A percentile compares a stretch with the other conserved stretches of the same genome.
These are phyloP conservation scores for Notarius quadriscutis DNA, from an alignment of 2,113 vertebrate species.

Conservation along the genomic window DNA sequence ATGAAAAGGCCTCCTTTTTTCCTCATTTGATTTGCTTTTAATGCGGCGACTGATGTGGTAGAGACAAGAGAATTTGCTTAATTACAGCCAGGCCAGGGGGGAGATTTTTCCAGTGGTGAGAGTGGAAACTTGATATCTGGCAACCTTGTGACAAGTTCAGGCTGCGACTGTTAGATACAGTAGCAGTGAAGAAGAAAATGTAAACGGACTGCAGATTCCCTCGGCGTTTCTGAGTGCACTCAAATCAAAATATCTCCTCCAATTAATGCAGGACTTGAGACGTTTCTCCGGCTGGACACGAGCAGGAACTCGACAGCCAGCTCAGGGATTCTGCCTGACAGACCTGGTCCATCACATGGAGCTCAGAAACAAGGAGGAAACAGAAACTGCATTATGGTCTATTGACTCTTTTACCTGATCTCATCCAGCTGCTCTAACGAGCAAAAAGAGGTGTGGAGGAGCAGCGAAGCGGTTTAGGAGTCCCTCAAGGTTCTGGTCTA, in stretches of 20 bases:
- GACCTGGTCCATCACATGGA: conserved; percentile 12
- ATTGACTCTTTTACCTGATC: neutral
- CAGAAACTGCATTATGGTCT: neutral
- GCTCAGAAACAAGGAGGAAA: neutral
- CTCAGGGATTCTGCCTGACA: conserved; percentile 20
- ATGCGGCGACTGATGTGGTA: conserved; percentile 46
- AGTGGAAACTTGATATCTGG: conserved; percentile 27
- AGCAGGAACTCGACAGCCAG: conserved; percentile 6
- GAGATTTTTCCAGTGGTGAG: neutral
- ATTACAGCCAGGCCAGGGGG: conserved; percentile 19
- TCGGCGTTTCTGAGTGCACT: conserved; percentile 15
- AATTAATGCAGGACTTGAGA: conserved; percentile 38
- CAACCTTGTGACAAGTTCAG: neutral
- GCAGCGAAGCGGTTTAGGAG: neutral
- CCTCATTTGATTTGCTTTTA: conserved; percentile 47
- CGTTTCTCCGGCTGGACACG: conserved; percentile 13
- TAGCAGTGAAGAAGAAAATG: conserved; percentile 37
- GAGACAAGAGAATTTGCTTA: conserved; percentile 29
- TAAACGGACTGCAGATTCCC: conserved; percentile 37
- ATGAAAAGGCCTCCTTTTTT: conserved; percentile 39
- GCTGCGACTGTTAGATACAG: neutral
- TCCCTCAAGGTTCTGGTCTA: neutral
- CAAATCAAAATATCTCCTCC: conserved; percentile 39
- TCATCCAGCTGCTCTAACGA: conserved; percentile 3
- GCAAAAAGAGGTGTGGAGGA: neutral